Evolutionary conservation across 1,140 invertebrate genomes (phyloP).

Genomic region (Procambarus virginalis): DNA sequence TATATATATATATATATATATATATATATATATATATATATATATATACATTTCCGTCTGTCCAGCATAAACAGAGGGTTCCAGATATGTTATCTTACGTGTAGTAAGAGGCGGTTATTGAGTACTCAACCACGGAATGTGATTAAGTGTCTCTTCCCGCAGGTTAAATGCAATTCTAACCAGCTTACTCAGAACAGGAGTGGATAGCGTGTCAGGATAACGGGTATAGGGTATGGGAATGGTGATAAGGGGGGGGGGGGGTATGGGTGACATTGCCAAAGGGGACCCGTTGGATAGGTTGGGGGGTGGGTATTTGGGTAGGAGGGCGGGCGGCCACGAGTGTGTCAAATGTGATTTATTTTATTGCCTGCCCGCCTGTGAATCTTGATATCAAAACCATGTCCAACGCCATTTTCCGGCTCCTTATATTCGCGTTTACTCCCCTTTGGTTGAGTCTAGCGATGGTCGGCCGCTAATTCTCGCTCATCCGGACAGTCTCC

Average conservation of each 20-base stretch:
- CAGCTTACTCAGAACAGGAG: no score
- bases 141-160: no score
- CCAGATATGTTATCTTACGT: no score
- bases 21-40: no score
- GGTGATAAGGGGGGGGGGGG: neutral
- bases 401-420: conserved; percentile 29
- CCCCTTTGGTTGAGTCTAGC: neutral
- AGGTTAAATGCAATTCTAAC: no score
- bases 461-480: neutral
- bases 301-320: neutral
- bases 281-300: neutral
- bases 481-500: neutral
- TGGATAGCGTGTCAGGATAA: no score
- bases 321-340: neutral
- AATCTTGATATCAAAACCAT: conserved; percentile 45
- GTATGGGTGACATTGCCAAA: neutral
- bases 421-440: conserved; percentile 46
- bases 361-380: conserved; percentile 42
- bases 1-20: no score
- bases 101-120: no score
- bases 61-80: no score
- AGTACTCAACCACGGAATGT: no score
- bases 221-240: neutral
- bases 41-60: no score
- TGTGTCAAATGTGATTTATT: conserved; percentile 57